Conservation (phyloP, 2,113 vertebrate genomes). For the Ellobius talpinus region DNA sequence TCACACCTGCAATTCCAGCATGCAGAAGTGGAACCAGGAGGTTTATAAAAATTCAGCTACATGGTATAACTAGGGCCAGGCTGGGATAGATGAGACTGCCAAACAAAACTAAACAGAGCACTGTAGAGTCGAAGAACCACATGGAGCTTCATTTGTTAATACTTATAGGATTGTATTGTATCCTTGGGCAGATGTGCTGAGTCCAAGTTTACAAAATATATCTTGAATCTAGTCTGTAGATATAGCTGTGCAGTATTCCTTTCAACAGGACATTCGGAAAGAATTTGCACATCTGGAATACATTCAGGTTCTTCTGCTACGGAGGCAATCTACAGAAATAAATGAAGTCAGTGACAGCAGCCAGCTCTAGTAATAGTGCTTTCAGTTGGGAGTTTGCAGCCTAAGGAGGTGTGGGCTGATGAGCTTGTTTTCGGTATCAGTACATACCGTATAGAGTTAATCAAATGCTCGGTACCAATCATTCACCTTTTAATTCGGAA, state of each 20-base stretch:
- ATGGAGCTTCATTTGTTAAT: background rate
- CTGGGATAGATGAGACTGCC: background rate
- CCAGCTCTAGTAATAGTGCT: background rate
- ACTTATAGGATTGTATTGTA: background rate
- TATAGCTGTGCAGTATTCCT: conserved; percentile 11
- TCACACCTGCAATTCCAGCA: background rate
- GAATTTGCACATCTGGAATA: conserved; percentile 54
- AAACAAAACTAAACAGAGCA: background rate
- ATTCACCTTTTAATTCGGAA: conserved; percentile 66
- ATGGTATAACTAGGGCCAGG: background rate
- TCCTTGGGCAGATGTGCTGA: conserved; percentile 46
- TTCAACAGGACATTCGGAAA: conserved; percentile 33
- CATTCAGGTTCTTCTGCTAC: background rate
- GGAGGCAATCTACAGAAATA: background rate
- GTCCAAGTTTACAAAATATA: conserved; percentile 54
- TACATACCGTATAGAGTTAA: conserved; percentile 1
- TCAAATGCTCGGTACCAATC: background rate
- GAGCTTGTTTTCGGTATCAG: background rate
- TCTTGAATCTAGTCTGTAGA: conserved; percentile 48
- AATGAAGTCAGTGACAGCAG: background rate
- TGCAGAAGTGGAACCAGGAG: background rate
- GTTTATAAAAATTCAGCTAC: background rate
- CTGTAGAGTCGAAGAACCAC: background rate
- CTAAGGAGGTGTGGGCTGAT: background rate
- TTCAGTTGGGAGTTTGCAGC: background rate